Percentiles rank a stretch among this genome's conserved stretches.
phyloP scores from a whole-genome alignment of 2,797 vertebrate species.

The Lepus oiostolus region DNA sequence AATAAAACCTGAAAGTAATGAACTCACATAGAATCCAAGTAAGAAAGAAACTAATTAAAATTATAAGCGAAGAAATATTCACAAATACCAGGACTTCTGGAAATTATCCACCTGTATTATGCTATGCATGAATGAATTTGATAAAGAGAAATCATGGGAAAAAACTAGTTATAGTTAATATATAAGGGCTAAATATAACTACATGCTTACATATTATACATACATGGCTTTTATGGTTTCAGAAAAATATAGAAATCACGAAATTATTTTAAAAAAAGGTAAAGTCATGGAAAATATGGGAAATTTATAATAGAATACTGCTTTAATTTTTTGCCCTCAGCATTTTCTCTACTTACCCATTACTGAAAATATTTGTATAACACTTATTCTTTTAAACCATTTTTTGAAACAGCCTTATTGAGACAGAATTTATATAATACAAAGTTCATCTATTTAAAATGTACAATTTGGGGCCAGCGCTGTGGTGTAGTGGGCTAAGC shows the following conservation, averaged over 20 bases:
- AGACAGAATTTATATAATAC: background rate
- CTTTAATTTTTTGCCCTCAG: background rate
- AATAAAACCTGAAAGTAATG: constrained; percentile 41
- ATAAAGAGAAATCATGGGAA: background rate
- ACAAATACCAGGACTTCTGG: background rate
- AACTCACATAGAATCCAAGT: constrained; percentile 20
- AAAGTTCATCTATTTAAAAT: background rate
- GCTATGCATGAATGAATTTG: background rate
- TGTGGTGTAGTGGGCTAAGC: no score
- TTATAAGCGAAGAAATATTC: constrained; percentile 15
- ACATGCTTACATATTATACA: background rate
- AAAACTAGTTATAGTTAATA: background rate
- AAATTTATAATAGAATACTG: background rate
- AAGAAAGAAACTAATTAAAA: constrained; percentile 42
- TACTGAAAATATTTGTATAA: background rate
- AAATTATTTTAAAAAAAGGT: background rate
- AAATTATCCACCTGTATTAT: background rate
- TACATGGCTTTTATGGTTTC: background rate
- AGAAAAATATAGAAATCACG: background rate
- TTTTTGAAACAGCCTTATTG: background rate
- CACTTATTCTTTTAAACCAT: background rate
- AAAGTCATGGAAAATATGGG: background rate
- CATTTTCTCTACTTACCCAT: background rate
- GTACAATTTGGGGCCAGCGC: background rate
- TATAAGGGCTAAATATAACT: background rate